phyloP scores from a whole-genome alignment of 2,888 invertebrate species.

The Graphium colonna region DNA sequence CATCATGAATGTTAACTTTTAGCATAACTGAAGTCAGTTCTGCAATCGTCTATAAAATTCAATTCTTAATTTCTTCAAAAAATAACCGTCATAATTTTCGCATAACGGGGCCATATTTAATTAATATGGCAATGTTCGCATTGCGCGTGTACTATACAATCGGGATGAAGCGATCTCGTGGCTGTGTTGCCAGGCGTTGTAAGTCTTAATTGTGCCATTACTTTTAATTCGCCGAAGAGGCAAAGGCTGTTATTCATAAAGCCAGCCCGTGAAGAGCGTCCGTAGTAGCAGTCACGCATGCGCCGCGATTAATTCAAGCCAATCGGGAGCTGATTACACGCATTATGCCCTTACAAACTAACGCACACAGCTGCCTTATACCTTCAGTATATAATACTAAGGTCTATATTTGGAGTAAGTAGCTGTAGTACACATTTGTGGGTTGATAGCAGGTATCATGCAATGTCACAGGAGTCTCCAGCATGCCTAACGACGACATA shows the following conservation, averaged over 20 bases:
- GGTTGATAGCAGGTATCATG: slow-evolving; percentile 63
- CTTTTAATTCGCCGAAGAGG: slow-evolving; percentile 65
- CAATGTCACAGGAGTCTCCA: slow-evolving; percentile 50
- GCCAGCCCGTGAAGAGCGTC: slow-evolving; percentile 48
- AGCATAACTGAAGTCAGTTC: too few species aligned
- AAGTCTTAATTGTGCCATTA: slow-evolving; percentile 73
- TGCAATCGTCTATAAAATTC: too few species aligned
- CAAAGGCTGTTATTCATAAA: slow-evolving; percentile 65
- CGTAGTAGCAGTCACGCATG: slow-evolving; percentile 76
- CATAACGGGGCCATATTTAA: neutral
- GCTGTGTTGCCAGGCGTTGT: slow-evolving; percentile 51
- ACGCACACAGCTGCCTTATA: slow-evolving; percentile 32
- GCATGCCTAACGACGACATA: slow-evolving; percentile 35
- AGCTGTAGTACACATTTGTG: slow-evolving; percentile 1
- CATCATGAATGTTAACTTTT: too few species aligned
- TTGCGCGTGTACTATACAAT: neutral
- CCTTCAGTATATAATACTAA: slow-evolving; percentile 38
- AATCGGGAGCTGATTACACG: slow-evolving; percentile 77
- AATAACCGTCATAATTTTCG: neutral
- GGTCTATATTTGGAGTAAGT: slow-evolving; percentile 32
- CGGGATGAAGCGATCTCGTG: slow-evolving; percentile 8
- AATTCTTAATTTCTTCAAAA: too few species aligned
- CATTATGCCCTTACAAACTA: slow-evolving; percentile 63
- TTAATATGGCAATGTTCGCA: neutral
- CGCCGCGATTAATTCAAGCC: slow-evolving; percentile 76